Evolutionary conservation across 37 sponge, comb jelly and placozoan species (phyloP).

Genomic region (Bolinopsis microptera): DNA sequence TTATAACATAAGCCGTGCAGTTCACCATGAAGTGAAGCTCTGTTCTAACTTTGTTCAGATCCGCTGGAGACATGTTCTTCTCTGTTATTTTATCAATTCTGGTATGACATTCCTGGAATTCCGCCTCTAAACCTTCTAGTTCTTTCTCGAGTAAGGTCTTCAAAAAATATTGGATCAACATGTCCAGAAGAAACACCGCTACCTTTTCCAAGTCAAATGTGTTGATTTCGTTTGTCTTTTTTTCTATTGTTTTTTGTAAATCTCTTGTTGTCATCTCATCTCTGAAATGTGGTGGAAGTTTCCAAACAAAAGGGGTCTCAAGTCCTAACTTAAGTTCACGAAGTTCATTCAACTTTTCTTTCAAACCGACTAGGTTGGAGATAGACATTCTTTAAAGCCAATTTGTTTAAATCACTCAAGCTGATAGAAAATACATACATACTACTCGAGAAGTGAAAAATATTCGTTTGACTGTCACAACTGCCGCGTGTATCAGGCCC

Average conservation of each 20-base stretch:
- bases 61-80: not conserved
- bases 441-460: not conserved
- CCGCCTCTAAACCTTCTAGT: not conserved
- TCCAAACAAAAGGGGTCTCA: conserved; percentile 11
- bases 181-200: conserved; percentile 12
- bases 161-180: not conserved
- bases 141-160: not conserved
- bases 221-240: conserved; percentile 14
- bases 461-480: not conserved
- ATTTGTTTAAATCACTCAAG: not conserved
- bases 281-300: conserved; percentile 4
- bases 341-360: not conserved
- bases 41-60: not conserved
- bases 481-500: too few relatives aligned
- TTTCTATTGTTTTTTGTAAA: not conserved
- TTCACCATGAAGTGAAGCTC: conserved; percentile 4
- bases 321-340: not conserved
- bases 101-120: not conserved
- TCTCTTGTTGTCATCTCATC: not conserved
- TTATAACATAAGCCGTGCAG: not conserved
- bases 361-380: not conserved
- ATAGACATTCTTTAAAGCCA: not conserved
- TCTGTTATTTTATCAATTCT: not conserved
- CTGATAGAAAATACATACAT: not conserved
- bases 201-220: not conserved